Percentiles rank a stretch among this genome's conserved stretches.
These are phyloP conservation scores for Dermatemys mawii DNA, from an alignment of 2,113 vertebrate species.

Conservation along the genomic window DNA sequence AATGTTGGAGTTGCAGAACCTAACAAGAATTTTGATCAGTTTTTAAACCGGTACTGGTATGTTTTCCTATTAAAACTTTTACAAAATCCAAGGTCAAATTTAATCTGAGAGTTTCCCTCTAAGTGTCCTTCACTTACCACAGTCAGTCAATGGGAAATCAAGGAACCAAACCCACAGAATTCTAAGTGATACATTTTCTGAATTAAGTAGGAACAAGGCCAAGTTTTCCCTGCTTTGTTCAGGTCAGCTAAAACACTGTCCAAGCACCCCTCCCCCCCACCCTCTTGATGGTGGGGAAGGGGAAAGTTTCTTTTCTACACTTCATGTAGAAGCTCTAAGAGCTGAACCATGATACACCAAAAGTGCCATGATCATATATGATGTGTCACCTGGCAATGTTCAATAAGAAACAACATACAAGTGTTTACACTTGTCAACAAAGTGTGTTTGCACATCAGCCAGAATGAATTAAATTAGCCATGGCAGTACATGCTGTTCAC, in stretches of 20 bases:
- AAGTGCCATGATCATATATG: constrained; percentile 50
- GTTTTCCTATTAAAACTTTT: not conserved
- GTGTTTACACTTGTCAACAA: constrained; percentile 68
- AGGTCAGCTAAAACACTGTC: not conserved
- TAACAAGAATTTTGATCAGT: not conserved
- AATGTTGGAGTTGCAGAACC: not conserved
- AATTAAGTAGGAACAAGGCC: not conserved
- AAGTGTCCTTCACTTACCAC: not conserved
- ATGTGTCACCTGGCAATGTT: constrained; percentile 56
- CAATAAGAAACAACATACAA: constrained; percentile 61
- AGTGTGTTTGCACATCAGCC: constrained; percentile 65
- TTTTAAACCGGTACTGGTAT: not conserved
- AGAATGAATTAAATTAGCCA: constrained; percentile 70
- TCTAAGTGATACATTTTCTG: not conserved
- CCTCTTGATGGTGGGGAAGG: not conserved
- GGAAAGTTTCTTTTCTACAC: not conserved
- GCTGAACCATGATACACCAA: constrained; percentile 50
- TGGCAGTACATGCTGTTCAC: constrained; percentile 63
- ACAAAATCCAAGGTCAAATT: too few relatives aligned
- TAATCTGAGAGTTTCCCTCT: not conserved
- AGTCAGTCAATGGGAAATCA: not conserved
- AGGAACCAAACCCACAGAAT: not conserved
- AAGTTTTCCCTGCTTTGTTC: not conserved
- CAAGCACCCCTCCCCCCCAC: not conserved
- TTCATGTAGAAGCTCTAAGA: not conserved